Evolutionary conservation across 2,888 invertebrate species (phyloP), one percentile per base, ranked within the genome.

Genomic region (Rhimphoctona megacephalus): DNA sequence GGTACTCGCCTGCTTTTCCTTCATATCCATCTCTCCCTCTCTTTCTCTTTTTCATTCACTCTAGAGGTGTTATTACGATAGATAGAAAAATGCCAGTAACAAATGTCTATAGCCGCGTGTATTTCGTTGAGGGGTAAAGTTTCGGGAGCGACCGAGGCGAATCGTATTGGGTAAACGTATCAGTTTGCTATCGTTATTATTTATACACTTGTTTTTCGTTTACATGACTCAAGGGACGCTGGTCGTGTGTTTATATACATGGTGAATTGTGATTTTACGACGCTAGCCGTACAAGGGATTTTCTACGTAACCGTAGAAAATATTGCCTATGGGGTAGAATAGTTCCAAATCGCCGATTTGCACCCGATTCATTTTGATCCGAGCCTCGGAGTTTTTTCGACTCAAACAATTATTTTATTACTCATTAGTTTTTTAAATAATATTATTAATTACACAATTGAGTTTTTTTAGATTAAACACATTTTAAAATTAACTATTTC

Each of bases 1-100:
- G 83, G 70, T 64, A 61, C 86, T 61, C 79, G 82, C 86, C 73
- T 72, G 57, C 79, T 85, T 76, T 83, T 83, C 87, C 88, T 88
- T 83, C 19, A 46, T 57, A 57, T 61, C 64, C 46, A 57, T 79
- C 73, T 52, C 78, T 39, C 78, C 76, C 80, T 64, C 83, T 30
- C 73, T 81, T 64, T 25, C 54, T 22, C 79, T 61, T 49, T 70
- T 70, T 49, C 81, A 77, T 67, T 74, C 66, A 80, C 72, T 64
- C 77, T 49, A 73, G 85, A 73, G 61, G 72, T 52, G 57, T 33
- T 80, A 87, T 85, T 74, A 86, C 86, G 72, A 70, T 78, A 52
- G n/a, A 36, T 57, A 39, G 30, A 76, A 83, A 80, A 69, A 46
- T 78, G 76, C 83, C 36, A 36, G 72, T 52, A 54, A 52, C 49